A percentile compares a stretch with the other conserved stretches of the same genome.
Conservation (phyloP, 2,113 vertebrate species). For the Calyptomena viridis region DNA sequence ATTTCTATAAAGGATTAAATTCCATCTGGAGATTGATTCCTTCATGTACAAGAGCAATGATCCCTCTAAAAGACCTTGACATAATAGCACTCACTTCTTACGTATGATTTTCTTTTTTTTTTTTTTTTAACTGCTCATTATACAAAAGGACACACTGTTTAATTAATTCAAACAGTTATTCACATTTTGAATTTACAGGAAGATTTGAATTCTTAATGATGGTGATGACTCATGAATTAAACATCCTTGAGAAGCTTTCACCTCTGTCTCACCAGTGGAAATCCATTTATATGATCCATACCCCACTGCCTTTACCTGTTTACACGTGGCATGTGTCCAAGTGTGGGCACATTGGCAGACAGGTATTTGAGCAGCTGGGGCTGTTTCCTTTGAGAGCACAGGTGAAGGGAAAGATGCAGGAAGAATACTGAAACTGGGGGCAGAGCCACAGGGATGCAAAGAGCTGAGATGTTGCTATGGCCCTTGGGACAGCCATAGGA, state of each 20-base stretch:
- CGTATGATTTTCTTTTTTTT: neutral
- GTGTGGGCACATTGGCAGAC: neutral
- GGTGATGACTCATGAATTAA: neutral
- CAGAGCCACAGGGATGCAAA: neutral
- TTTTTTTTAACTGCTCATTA: neutral
- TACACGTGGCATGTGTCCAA: neutral
- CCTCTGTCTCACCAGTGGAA: neutral
- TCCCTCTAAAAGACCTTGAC: neutral
- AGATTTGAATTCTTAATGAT: neutral
- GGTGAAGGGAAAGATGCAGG: neutral
- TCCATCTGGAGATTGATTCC: neutral
- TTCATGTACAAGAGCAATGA: neutral
- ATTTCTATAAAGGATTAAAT: neutral
- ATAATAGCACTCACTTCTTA: neutral
- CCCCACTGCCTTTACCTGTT: neutral
- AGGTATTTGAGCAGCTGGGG: neutral
- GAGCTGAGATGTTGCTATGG: neutral
- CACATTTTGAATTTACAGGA: neutral
- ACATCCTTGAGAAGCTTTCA: neutral
- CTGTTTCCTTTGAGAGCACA: neutral
- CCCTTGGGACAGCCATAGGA: neutral
- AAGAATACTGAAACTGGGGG: neutral
- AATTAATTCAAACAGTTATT: neutral
- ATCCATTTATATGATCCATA: neutral
- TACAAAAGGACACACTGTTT: neutral